These are phyloP conservation scores for Meloidogyne exigua DNA, from an alignment of 1,140 invertebrate species.

Conservation along the genomic window DNA sequence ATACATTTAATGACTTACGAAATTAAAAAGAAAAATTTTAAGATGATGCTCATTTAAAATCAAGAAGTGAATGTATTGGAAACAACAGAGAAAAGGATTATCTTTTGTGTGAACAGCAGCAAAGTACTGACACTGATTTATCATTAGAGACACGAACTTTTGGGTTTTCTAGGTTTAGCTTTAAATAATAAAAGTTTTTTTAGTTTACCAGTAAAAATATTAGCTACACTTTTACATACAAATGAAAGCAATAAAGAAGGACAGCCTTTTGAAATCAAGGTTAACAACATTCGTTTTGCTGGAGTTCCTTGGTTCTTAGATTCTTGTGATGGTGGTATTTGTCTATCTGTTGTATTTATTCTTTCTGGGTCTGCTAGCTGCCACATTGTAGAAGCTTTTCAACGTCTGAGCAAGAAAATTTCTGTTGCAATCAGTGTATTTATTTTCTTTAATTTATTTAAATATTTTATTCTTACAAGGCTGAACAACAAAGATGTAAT, in stretches of 20 bases:
- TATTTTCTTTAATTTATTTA: neutral
- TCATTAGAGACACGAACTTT: neutral
- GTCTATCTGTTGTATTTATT: conserved; percentile 45
- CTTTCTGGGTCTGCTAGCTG: conserved; percentile 33
- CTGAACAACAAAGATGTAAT: conserved; percentile 84
- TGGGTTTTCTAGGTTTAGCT: neutral
- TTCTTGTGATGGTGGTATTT: conserved; percentile 8
- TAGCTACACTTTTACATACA: conserved; percentile 38
- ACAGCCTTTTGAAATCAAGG: conserved; percentile 47
- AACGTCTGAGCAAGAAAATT: conserved; percentile 84
- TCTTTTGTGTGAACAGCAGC: neutral
- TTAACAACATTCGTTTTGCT: conserved; percentile 47
- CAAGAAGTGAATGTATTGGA: neutral
- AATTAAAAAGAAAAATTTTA: too few species aligned
- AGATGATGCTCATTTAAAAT: neutral
- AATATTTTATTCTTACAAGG: conserved; percentile 66
- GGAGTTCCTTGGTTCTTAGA: conserved; percentile 48
- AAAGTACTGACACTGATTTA: neutral
- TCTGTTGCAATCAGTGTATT: conserved; percentile 74
- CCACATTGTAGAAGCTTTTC: conserved; percentile 72
- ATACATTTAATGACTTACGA: too few species aligned
- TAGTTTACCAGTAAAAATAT: conserved; percentile 47
- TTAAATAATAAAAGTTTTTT: conserved; percentile 3
- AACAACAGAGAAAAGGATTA: neutral
- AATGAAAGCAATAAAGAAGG: conserved; percentile 29